These are phyloP conservation scores for Passer domesticus DNA, from an alignment of 2,113 vertebrate species.

Conservation along the genomic window DNA sequence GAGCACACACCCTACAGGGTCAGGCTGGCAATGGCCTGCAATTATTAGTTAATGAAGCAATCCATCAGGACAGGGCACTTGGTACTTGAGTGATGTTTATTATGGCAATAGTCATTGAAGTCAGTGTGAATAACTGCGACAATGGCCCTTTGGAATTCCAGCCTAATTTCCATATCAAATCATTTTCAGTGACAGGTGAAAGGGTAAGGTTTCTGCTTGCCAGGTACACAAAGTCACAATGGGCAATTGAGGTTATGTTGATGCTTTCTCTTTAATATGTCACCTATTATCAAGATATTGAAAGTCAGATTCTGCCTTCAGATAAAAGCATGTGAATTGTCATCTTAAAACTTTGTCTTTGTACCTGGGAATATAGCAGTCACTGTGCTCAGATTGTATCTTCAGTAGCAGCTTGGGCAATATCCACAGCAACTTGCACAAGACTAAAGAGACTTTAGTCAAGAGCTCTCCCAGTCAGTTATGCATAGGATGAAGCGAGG, in stretches of 20 bases:
- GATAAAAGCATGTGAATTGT: background rate
- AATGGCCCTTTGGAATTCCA: slow-evolving; percentile 21
- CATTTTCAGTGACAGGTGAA: background rate
- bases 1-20: background rate
- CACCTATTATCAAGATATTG: slow-evolving; percentile 1
- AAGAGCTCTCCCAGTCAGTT: background rate
- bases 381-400: slow-evolving; percentile 27
- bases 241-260: background rate
- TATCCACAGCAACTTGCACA: slow-evolving; percentile 12
- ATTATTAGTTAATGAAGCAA: background rate
- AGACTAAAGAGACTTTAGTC: background rate
- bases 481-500: background rate
- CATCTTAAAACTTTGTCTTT: background rate
- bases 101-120: background rate
- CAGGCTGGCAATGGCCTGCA: background rate
- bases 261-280: slow-evolving; percentile 26
- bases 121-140: background rate
- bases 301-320: slow-evolving; percentile 5
- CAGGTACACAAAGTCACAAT: slow-evolving; percentile 5
- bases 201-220: background rate
- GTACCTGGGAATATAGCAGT: background rate
- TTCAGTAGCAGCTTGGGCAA: background rate
- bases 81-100: background rate
- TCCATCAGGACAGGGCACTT: background rate
- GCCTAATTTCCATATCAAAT: slow-evolving; percentile 47